A percentile compares a stretch with the other conserved stretches of the same genome.
Conservation (phyloP, 2,797 vertebrate genomes). For the Gambusia yucatana region DNA sequence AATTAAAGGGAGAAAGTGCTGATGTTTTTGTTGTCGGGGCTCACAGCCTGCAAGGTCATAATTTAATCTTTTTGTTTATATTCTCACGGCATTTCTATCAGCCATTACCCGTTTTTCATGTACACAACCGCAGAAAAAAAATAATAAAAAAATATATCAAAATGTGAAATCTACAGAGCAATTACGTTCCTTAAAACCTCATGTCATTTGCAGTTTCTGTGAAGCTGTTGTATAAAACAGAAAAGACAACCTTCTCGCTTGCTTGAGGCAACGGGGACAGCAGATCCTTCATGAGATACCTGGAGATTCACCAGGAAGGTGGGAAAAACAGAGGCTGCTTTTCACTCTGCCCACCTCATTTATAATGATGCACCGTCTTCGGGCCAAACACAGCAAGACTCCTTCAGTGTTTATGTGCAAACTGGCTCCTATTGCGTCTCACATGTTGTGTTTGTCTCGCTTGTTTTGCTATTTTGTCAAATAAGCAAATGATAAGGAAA, state of each 20-base stretch:
- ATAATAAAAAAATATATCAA: conserved; percentile 50
- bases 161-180: conserved; percentile 71
- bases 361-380: conserved; percentile 59
- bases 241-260: conserved; percentile 50
- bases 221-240: conserved; percentile 45
- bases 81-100: conserved; percentile 40
- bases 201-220: conserved; percentile 64
- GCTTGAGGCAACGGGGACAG: conserved; percentile 52
- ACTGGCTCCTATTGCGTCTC: conserved; percentile 35
- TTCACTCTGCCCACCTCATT: conserved; percentile 50
- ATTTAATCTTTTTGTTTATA: conserved; percentile 17
- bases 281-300: conserved; percentile 60
- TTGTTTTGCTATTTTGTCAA: conserved; percentile 54
- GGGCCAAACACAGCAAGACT: conserved; percentile 45
- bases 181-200: conserved; percentile 62
- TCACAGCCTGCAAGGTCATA: conserved; percentile 11
- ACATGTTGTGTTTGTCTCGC: conserved; percentile 59
- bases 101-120: conserved; percentile 40
- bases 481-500: conserved; percentile 45
- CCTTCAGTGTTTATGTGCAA: conserved; percentile 67
- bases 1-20: conserved; percentile 24
- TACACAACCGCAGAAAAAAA: conserved; percentile 58
- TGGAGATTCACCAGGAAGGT: conserved; percentile 63
- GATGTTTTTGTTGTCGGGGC: conserved; percentile 15
- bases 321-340: conserved; percentile 53